phyloP scores from a whole-genome alignment of 2,888 invertebrate genomes.

The Lasius fuliginosus region DNA sequence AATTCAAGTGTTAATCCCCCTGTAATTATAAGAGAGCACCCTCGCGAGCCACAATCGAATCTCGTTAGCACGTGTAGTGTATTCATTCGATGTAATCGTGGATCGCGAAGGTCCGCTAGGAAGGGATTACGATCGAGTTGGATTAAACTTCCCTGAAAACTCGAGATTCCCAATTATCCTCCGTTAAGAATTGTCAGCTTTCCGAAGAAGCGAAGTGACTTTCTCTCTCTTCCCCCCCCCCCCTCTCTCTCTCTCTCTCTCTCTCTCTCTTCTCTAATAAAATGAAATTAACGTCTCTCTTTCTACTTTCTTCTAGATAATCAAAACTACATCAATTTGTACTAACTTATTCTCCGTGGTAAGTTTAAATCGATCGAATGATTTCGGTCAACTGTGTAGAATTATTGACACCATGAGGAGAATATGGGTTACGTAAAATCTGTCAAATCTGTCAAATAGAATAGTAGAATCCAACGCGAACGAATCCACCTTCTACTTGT shows the following conservation, averaged over 20 bases:
- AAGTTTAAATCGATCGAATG: slow-evolving; percentile 5
- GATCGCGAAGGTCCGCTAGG: slow-evolving; percentile 40
- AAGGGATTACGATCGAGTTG: slow-evolving; percentile 53
- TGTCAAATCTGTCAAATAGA: not conserved
- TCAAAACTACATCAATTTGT: slow-evolving; percentile 34
- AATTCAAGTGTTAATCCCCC: slow-evolving; percentile 55
- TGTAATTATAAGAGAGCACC: slow-evolving; percentile 44
- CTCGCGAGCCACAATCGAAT: slow-evolving; percentile 38
- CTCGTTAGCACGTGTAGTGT: slow-evolving; percentile 48
- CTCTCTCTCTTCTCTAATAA: slow-evolving; percentile 12
- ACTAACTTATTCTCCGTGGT: slow-evolving; percentile 16
- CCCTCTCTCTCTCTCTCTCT: not conserved
- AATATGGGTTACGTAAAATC: not conserved
- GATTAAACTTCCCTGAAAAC: slow-evolving; percentile 48
- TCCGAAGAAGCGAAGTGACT: slow-evolving; percentile 2
- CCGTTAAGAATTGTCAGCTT: slow-evolving; percentile 51
- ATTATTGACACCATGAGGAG: not conserved
- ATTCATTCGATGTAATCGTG: slow-evolving; percentile 41
- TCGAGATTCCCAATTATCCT: slow-evolving; percentile 46
- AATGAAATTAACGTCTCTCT: slow-evolving; percentile 43
- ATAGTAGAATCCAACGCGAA: slow-evolving; percentile 35
- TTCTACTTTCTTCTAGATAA: slow-evolving; percentile 37
- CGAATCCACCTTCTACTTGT: slow-evolving; percentile 22
- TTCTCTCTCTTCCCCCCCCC: not conserved
- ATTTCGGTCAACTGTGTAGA: not conserved